Evolutionary conservation across 2,113 vertebrate genomes (phyloP), one percentile per base, ranked within the genome.

Genomic region (Conger conger): DNA sequence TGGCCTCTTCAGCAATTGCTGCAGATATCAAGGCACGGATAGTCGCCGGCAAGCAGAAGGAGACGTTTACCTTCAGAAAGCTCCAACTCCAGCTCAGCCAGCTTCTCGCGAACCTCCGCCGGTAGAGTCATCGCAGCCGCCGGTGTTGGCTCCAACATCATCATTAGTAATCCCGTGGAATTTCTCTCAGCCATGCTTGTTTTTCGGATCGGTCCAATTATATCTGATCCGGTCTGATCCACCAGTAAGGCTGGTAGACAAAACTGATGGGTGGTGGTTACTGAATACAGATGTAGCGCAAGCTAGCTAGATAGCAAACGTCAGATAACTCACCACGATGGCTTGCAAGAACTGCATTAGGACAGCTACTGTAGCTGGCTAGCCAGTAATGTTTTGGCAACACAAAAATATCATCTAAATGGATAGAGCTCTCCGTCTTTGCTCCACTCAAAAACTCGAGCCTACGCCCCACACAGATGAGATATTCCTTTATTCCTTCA

Each of bases 71-170:
- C 97, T 91, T 98, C 97, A 35, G 97, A 98, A 60, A 98, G 95
- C 94, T 98, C 97, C 92, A 98, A 94, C 92, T 98, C 97, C 91
- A 98, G 95, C 94, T 98, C 97, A 33, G 97, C 97, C 94, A 98
- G 94, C 94, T 97, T 96, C 94, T 97, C 97, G 68, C 97, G 96
- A 89, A 98, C 96, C 92, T 97, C 97, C 57, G 94, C 93, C 76
- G 97, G 97, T 89, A 98, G 94, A 83, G 94, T 95, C 93, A 93
- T 90, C 16, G 94, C 93, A 86, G 91, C 93, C 87, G 92, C 94
- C 87, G 93, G 89, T 78, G 92, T 93, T 83, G 94, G 94, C 88
- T 95, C 94, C 93, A 95, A 81, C 94, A 95, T 94, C 95, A 96
- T 91, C 87, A 95, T 92, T 77, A 97, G 92, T 87, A 95, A 42